Percentiles rank a stretch among this genome's conserved stretches.
phyloP scores from a whole-genome alignment of 2,113 vertebrate species.

The Embiotoca jacksoni region DNA sequence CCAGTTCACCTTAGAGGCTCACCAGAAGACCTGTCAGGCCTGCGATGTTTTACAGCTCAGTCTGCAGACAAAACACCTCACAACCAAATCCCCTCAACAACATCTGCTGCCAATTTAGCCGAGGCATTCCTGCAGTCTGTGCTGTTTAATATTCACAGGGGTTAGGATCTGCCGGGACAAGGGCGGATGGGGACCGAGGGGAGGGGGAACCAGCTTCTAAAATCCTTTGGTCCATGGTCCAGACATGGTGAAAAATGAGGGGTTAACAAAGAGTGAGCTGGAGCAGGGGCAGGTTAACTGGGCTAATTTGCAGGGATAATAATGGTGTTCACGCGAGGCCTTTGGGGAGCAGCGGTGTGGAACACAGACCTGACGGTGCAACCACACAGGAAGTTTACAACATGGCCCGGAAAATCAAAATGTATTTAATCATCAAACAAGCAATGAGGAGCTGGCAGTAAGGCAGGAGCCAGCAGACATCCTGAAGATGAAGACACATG shows the following conservation, averaged over 20 bases:
- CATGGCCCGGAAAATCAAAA: slow-evolving; percentile 79
- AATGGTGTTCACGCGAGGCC: slow-evolving; percentile 72
- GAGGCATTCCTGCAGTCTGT: slow-evolving; percentile 80
- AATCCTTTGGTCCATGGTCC: slow-evolving; percentile 63
- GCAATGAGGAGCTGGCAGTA: slow-evolving; percentile 63
- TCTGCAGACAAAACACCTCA: slow-evolving; percentile 84
- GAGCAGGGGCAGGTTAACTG: slow-evolving; percentile 77
- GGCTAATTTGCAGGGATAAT: slow-evolving; percentile 83
- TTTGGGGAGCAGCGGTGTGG: slow-evolving; percentile 66
- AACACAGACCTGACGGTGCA: slow-evolving; percentile 73
- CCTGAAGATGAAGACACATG: slow-evolving; percentile 77
- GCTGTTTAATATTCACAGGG: slow-evolving; percentile 86
- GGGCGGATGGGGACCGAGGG: slow-evolving; percentile 42
- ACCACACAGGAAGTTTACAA: slow-evolving; percentile 85
- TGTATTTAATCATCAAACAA: slow-evolving; percentile 81
- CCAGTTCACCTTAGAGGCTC: slow-evolving; percentile 59
- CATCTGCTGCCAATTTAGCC: slow-evolving; percentile 87
- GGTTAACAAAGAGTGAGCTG: slow-evolving; percentile 79
- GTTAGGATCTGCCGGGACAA: slow-evolving; percentile 76
- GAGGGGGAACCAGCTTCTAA: slow-evolving; percentile 11
- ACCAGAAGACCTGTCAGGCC: slow-evolving; percentile 75
- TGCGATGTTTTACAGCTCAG: slow-evolving; percentile 80
- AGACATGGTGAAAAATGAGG: slow-evolving; percentile 82
- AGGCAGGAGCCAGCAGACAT: slow-evolving; percentile 65
- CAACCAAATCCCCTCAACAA: slow-evolving; percentile 75